Percentiles rank a stretch among this genome's conserved stretches.
Conservation (phyloP, 2,113 vertebrate genomes). For the Paramisgurnus dabryanus region DNA sequence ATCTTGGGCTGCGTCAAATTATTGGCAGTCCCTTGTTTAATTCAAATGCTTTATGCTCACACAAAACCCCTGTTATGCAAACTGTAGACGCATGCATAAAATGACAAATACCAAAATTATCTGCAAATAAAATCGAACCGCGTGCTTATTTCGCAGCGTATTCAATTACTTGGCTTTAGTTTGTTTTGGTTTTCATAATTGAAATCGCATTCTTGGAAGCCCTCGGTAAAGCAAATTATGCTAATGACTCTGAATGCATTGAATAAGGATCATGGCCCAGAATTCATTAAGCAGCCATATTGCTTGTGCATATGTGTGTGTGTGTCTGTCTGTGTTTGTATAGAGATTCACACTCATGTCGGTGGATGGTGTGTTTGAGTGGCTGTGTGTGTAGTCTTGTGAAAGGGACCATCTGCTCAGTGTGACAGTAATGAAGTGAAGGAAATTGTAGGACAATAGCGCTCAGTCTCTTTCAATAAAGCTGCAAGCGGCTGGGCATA, state of each 20-base stretch:
- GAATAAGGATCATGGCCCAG: constrained; percentile 65
- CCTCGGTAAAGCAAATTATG: constrained; percentile 72
- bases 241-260: constrained; percentile 66
- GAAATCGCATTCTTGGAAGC: constrained; percentile 70
- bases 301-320: constrained; percentile 41
- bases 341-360: constrained; percentile 12
- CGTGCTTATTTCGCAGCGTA: constrained; percentile 70
- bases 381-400: constrained; percentile 58
- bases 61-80: constrained; percentile 15
- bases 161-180: constrained; percentile 71
- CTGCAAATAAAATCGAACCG: constrained; percentile 61
- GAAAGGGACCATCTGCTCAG: constrained; percentile 83
- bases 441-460: constrained; percentile 75
- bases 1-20: background rate
- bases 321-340: background rate
- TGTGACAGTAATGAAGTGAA: constrained; percentile 82
- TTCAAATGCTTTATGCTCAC: background rate
- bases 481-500: constrained; percentile 74
- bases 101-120: constrained; percentile 63
- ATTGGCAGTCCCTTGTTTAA: constrained; percentile 4
- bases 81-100: constrained; percentile 40
- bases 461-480: constrained; percentile 74
- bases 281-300: constrained; percentile 68
- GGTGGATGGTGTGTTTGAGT: constrained; percentile 20
- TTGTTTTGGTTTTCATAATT: constrained; percentile 72